phyloP scores from a whole-genome alignment of 2,888 invertebrate genomes.

The Stenchaetothrips biformis region DNA sequence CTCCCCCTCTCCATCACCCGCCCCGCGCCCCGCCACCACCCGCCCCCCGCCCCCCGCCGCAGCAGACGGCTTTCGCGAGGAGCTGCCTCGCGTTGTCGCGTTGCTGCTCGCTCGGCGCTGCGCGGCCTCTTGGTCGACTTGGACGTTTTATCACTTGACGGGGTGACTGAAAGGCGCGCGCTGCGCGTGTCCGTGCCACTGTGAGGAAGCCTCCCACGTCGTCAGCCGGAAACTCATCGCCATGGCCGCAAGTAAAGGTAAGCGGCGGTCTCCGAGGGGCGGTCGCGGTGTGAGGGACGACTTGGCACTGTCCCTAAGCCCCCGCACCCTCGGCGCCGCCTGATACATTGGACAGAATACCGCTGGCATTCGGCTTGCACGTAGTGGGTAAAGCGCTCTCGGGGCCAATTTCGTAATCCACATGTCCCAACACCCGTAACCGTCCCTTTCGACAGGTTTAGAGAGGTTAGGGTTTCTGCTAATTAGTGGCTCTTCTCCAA shows the following conservation, averaged over 20 bases:
- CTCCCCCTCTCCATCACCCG: background rate
- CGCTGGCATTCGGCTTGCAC: background rate
- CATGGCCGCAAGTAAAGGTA: conserved; percentile 8
- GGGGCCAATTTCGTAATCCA: background rate
- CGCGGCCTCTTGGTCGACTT: background rate
- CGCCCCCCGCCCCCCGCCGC: background rate
- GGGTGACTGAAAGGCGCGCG: background rate
- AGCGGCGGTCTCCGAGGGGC: background rate
- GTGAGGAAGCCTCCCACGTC: no score
- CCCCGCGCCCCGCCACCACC: background rate
- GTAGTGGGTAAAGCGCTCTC: background rate
- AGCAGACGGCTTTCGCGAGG: background rate
- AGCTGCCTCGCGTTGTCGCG: background rate
- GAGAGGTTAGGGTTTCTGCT: background rate
- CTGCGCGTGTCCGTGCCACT: no score
- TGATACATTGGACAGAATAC: background rate
- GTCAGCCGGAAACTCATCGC: background rate
- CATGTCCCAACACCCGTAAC: background rate
- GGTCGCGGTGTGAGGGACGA: background rate
- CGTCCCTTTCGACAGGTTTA: background rate
- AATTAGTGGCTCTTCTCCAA: background rate
- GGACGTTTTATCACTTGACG: background rate
- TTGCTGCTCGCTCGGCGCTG: background rate
- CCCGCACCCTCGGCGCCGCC: background rate
- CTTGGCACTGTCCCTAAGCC: background rate